These are phyloP conservation scores for Odontophorus gujanensis DNA, from an alignment of 2,113 vertebrate genomes.

Conservation along the genomic window DNA sequence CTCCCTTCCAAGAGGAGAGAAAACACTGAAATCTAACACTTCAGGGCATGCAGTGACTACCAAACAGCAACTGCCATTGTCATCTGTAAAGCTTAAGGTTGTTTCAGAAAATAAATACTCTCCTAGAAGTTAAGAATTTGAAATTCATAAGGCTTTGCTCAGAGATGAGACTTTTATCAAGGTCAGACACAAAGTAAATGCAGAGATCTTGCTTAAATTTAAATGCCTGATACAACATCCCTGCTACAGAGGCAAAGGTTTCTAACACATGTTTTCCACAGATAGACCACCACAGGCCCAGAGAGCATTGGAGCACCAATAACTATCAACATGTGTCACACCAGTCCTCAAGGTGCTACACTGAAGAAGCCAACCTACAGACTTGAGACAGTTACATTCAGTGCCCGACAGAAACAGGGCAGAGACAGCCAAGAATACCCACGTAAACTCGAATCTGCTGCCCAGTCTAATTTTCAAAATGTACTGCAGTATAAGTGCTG, in stretches of 20 bases:
- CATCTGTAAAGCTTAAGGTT: neutral
- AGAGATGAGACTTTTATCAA: neutral
- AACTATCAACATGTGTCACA: neutral
- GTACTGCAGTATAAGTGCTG: neutral
- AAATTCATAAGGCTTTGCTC: neutral
- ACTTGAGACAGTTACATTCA: neutral
- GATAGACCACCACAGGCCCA: rapidly evolving
- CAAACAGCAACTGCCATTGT: neutral
- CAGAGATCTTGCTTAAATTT: neutral
- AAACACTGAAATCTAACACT: neutral
- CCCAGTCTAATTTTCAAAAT: neutral
- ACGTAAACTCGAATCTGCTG: neutral
- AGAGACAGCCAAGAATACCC: neutral
- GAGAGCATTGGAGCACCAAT: neutral
- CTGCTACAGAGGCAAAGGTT: neutral
- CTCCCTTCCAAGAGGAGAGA: neutral
- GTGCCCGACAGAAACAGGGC: neutral
- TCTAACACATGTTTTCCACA: neutral
- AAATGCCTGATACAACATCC: neutral
- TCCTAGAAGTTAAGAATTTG: neutral
- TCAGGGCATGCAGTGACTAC: neutral
- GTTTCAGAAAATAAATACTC: neutral
- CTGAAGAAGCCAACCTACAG: neutral
- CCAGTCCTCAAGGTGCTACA: neutral
- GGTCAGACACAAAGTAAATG: neutral